Conservation (phyloP, 1,140 invertebrate species). For the Ceratoteleas bidentatus region DNA sequence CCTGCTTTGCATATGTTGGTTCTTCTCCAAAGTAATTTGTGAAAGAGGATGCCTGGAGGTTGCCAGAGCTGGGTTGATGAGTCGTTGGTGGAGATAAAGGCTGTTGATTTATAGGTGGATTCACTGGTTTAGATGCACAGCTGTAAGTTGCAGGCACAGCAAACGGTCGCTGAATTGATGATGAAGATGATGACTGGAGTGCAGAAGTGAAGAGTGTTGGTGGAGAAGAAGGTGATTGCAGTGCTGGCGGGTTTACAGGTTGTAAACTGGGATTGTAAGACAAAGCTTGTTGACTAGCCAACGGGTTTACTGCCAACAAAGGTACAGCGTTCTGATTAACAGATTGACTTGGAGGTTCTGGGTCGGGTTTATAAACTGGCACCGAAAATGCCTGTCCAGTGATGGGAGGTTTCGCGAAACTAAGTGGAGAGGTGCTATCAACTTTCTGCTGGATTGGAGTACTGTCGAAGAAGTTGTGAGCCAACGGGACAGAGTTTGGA, state of each 20-base stretch:
- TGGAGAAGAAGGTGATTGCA: not conserved
- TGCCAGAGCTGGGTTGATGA: not conserved
- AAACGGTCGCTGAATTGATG: too few species aligned
- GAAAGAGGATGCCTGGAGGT: not conserved
- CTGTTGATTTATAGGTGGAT: not conserved
- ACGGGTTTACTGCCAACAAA: too few species aligned
- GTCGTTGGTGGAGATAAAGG: not conserved
- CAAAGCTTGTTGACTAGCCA: not conserved
- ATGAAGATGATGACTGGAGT: too few species aligned
- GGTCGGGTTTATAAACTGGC: too few species aligned
- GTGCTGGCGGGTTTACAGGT: not conserved
- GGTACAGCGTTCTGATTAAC: too few species aligned
- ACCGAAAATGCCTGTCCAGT: too few species aligned
- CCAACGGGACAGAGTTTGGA: slow-evolving; percentile 8
- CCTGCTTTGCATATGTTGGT: slow-evolving; percentile 1
- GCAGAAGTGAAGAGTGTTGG: not conserved
- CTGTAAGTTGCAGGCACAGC: too few species aligned
- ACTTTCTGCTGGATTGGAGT: slow-evolving; percentile 4
- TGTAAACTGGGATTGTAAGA: not conserved
- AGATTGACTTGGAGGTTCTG: too few species aligned
- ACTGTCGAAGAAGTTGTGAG: slow-evolving; percentile 40
- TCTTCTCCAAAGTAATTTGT: slow-evolving; percentile 18
- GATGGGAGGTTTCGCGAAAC: not conserved
- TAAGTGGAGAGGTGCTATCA: slow-evolving; percentile 4
- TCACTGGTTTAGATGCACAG: not conserved